A percentile compares a stretch with the other conserved stretches of the same genome.
Conservation (phyloP, 1,140 invertebrate species). For the Ips nitidus region DNA sequence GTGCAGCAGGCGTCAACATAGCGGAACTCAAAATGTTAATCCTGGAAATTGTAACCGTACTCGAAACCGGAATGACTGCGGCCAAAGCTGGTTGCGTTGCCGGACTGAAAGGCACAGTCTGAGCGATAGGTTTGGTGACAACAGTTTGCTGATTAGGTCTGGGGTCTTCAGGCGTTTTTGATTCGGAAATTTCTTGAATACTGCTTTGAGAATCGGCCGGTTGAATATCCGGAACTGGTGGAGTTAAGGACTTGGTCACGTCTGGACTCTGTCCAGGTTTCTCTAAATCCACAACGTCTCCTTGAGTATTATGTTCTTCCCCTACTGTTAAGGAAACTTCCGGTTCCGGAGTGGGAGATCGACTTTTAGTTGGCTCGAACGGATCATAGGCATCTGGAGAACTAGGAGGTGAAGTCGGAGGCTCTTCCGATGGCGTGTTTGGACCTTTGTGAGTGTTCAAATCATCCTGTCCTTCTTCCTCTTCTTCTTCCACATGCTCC, state of each 20-base stretch:
- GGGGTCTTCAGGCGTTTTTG: slow-evolving; percentile 42
- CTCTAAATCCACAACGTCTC: background rate
- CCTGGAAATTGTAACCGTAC: slow-evolving; percentile 47
- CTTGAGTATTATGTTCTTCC: slow-evolving; percentile 19
- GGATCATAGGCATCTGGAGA: slow-evolving; percentile 83
- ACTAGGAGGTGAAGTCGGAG: slow-evolving; percentile 62
- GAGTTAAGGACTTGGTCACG: slow-evolving; percentile 44
- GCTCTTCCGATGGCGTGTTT: slow-evolving; percentile 67
- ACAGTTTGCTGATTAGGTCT: background rate
- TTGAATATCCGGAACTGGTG: slow-evolving; percentile 54
- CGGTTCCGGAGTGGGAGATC: slow-evolving; percentile 52
- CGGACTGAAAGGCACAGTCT: slow-evolving; percentile 44
- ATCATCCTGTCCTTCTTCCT: slow-evolving; percentile 55
- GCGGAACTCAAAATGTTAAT: slow-evolving; percentile 51
- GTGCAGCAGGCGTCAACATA: slow-evolving; percentile 44
- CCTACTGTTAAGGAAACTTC: slow-evolving; percentile 37
- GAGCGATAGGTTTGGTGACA: slow-evolving; percentile 51
- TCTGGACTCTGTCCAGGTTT: slow-evolving; percentile 35
- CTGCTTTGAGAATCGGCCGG: slow-evolving; percentile 50
- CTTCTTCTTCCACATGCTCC: slow-evolving; percentile 49
- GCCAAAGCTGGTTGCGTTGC: slow-evolving; percentile 44
- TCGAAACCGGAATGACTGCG: slow-evolving; percentile 49
- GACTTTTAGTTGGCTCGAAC: slow-evolving; percentile 81
- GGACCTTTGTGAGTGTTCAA: slow-evolving; percentile 55
- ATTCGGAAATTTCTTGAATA: slow-evolving; percentile 40